A percentile compares a stretch with the other conserved stretches of the same genome.
Conservation (phyloP, 2,797 vertebrate genomes). For the Anas bernieri region DNA sequence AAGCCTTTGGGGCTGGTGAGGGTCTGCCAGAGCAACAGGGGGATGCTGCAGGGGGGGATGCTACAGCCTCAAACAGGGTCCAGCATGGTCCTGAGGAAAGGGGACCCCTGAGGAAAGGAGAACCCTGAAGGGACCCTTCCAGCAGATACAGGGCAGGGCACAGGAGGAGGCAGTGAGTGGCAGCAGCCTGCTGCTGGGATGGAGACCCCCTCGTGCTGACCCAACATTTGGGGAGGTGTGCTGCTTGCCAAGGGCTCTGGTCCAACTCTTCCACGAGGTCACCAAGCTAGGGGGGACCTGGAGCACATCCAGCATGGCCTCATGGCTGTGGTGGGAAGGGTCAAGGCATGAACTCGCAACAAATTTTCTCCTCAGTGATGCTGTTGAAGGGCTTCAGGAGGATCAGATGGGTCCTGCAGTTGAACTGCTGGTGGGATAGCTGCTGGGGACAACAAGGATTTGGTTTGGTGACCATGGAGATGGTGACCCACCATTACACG, state of each 20-base stretch:
- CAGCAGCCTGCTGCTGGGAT: neutral
- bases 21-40: neutral
- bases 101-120: no score
- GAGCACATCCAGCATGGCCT: neutral
- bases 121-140: no score
- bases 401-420: fast-evolving
- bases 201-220: neutral
- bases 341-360: neutral
- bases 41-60: neutral
- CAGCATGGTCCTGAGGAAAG: neutral
- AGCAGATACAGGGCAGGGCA: no score
- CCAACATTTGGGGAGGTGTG: neutral
- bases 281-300: neutral
- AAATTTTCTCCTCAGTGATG: neutral
- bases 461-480: neutral
- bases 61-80: neutral
- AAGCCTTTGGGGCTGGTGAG: neutral
- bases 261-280: neutral
- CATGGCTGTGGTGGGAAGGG: neutral
- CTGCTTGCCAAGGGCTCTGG: neutral
- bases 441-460: neutral
- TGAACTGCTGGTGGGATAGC: neutral
- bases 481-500: neutral
- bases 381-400: neutral
- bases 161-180: neutral